These are phyloP conservation scores for Panthera uncia DNA, from an alignment of 2,113 vertebrate genomes.

Conservation along the genomic window DNA sequence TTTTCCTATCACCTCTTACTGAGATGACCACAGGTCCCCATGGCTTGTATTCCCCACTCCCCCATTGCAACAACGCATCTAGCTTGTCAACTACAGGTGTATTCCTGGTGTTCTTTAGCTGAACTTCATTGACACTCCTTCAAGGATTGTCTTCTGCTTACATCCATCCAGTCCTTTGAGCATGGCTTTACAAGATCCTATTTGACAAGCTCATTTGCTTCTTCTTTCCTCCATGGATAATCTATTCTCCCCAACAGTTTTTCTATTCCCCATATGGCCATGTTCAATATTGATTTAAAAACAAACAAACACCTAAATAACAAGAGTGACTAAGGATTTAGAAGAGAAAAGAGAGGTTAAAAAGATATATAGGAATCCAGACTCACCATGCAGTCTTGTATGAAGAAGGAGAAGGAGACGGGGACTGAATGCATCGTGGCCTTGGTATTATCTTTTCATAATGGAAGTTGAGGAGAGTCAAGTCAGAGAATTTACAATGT, in stretches of 20 bases:
- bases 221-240: background rate
- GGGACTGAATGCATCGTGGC: background rate
- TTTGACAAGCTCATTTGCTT: background rate
- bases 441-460: background rate
- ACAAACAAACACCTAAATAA: background rate
- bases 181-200: background rate
- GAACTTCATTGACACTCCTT: background rate
- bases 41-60: rapidly evolving
- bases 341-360: background rate
- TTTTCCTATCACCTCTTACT: background rate
- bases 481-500: background rate
- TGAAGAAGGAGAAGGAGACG: background rate
- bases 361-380: background rate
- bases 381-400: background rate
- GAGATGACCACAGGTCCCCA: background rate
- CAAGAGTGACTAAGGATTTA: background rate
- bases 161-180: background rate
- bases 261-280: background rate
- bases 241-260: background rate
- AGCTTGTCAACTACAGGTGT: background rate
- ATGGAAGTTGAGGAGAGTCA: background rate
- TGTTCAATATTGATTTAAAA: background rate
- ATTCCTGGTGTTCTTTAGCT: background rate
- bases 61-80: background rate
- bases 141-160: background rate